These are phyloP conservation scores for Melanostoma scalare DNA, from an alignment of 2,888 invertebrate species.

Conservation along the genomic window DNA sequence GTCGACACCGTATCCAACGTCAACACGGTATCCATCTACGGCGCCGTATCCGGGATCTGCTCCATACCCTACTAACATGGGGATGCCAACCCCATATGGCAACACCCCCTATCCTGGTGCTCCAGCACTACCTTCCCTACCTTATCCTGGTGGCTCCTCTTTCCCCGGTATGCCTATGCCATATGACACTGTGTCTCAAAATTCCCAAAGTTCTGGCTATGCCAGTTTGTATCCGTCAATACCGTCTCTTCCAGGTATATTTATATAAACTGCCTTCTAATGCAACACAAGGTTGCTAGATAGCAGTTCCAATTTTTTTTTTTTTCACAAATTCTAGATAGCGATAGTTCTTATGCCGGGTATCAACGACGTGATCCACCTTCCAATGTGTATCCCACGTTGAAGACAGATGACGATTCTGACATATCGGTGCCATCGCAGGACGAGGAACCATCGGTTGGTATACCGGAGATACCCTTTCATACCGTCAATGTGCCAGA, in stretches of 20 bases:
- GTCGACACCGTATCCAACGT: conserved; percentile 74
- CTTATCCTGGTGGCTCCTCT: conserved; percentile 76
- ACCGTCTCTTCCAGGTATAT: conserved; percentile 73
- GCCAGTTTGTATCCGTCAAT: conserved; percentile 74
- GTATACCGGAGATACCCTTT: conserved; percentile 78
- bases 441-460: conserved; percentile 78
- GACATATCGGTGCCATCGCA: conserved; percentile 75
- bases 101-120: conserved; percentile 60
- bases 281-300: conserved; percentile 11
- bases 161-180: conserved; percentile 78
- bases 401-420: conserved; percentile 75
- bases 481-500: conserved; percentile 80
- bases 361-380: conserved; percentile 57
- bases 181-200: conserved; percentile 75
- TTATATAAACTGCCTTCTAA: conserved; percentile 1
- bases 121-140: conserved; percentile 73
- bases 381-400: conserved; percentile 72
- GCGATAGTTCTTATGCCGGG: conserved; percentile 49
- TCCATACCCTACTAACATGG: conserved; percentile 74
- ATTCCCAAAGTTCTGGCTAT: conserved; percentile 65
- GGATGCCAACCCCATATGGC: conserved; percentile 73
- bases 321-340: conserved; percentile 55
- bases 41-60: conserved; percentile 61
- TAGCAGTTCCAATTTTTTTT: conserved; percentile 25
- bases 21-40: conserved; percentile 44